Percentiles rank a stretch among this genome's conserved stretches.
Evolutionary conservation across 2,888 invertebrate genomes (phyloP).

Genomic region (Busseola fusca): DNA sequence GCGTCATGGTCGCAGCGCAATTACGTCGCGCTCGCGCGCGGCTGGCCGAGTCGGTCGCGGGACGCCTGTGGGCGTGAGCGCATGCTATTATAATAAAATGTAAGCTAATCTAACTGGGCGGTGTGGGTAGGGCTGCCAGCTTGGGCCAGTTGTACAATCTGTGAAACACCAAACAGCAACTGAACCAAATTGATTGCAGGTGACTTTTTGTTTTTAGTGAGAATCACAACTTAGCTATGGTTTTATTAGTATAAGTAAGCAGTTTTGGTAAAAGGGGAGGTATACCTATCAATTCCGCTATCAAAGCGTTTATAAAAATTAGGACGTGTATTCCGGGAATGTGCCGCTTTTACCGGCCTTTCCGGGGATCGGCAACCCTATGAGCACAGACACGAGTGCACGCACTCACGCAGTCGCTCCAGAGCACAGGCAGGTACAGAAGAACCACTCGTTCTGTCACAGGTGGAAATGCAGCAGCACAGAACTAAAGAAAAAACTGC

Average conservation of each 20-base stretch:
- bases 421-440: not conserved
- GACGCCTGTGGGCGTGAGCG: constrained; percentile 2
- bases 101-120: constrained; percentile 24
- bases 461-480: not conserved
- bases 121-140: constrained; percentile 6
- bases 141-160: not conserved
- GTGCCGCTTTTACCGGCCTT: not conserved
- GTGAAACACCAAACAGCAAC: not conserved
- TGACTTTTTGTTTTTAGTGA: not conserved
- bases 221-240: not conserved
- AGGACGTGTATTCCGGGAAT: not conserved
- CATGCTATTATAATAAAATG: constrained; percentile 38
- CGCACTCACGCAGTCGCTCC: not conserved
- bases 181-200: not conserved
- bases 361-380: constrained; percentile 22
- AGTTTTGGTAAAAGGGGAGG: not conserved
- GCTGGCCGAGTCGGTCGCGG: not conserved
- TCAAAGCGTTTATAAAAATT: not conserved
- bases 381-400: not conserved
- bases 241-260: constrained; percentile 5
- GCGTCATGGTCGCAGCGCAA: not conserved
- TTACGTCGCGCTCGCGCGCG: not conserved
- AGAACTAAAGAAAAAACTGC: not conserved
- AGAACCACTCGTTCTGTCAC: not conserved
- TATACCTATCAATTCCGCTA: not conserved